Evolutionary conservation across 1,140 invertebrate species (phyloP).

Genomic region (Reticulitermes speratus): DNA sequence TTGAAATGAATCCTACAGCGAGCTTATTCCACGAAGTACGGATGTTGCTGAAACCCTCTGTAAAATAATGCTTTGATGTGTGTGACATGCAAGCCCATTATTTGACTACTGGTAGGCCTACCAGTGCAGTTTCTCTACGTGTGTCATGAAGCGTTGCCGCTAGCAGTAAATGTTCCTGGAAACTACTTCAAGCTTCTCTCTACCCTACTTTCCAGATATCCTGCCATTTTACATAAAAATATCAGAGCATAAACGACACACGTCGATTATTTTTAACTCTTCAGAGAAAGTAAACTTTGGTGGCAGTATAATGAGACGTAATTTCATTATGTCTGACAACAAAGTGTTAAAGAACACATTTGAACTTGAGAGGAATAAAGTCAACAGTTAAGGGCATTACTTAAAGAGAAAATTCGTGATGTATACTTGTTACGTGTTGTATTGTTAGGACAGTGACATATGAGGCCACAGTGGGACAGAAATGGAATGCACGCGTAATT

Average conservation of each 20-base stretch:
- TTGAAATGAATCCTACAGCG: too few species aligned
- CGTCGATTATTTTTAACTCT: not conserved
- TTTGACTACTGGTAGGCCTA: not conserved
- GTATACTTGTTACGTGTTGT: too few species aligned
- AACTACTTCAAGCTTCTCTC: not conserved
- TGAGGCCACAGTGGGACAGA: too few species aligned
- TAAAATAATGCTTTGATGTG: not conserved
- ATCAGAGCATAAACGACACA: not conserved
- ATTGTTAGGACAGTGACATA: too few species aligned
- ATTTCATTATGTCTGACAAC: too few species aligned
- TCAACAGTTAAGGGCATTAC: too few species aligned
- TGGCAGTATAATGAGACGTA: too few species aligned
- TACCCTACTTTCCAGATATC: not conserved
- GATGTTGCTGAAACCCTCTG: not conserved
- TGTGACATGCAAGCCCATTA: not conserved
- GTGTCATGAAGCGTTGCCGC: not conserved
- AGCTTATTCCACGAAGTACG: not conserved
- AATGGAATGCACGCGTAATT: too few species aligned
- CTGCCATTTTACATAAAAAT: not conserved
- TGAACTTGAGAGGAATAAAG: too few species aligned
- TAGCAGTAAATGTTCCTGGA: constrained; percentile 5
- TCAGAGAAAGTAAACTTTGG: too few species aligned
- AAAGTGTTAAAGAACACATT: too few species aligned
- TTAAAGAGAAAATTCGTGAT: too few species aligned
- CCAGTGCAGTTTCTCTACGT: not conserved